Evolutionary conservation across 2,888 invertebrate genomes (phyloP), one percentile per base, ranked within the genome.

Genomic region (Plagiodera versicolora): DNA sequence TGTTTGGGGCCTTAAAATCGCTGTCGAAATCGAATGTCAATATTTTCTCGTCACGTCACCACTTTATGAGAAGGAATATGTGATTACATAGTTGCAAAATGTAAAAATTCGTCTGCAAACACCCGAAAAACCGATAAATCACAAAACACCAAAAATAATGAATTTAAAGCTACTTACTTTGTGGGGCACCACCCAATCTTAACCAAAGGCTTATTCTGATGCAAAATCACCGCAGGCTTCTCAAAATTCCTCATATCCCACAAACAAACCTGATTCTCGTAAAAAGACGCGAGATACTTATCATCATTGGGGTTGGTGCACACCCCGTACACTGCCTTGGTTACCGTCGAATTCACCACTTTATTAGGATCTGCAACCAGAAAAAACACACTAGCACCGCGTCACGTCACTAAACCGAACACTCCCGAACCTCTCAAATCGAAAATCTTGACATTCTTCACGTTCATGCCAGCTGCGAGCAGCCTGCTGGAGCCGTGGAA

Each of bases 221-320:
- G 86, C 61, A 94, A 81, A 10, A 89, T 87, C 24, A 92, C 82
- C 65, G 92, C 84, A 0, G 96, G 94, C 73, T 92, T 90, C 69
- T 94, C 92, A 75, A 95, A 90, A 73, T 89, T 89, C 58, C 96
- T 83, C 50, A 89, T 86, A 80, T 97, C 97, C 96, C 96, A 97
- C 60, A 96, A 85, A 65, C 87, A 87, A 59, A 94, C 88, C 71
- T 89, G 88, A 74, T 87, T 89, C 74, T 95, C 95, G 47, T 88
- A 85, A 75, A 88, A 93, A 44, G 95, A 93, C 55, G 95, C 94
- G 16, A 96, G 77, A 79, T 93, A 89, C 79, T 89, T 86, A 70
- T 90, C 89, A 73, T 85, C 87, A 76, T 87, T 85, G 1, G 92
- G 89, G 79, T 95, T 92, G 1, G 93, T 87, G 61, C 88, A 86